Percentiles rank a stretch among this genome's conserved stretches.
Evolutionary conservation across 2,888 invertebrate species (phyloP).

Genomic region (Hanleya hanleyi): DNA sequence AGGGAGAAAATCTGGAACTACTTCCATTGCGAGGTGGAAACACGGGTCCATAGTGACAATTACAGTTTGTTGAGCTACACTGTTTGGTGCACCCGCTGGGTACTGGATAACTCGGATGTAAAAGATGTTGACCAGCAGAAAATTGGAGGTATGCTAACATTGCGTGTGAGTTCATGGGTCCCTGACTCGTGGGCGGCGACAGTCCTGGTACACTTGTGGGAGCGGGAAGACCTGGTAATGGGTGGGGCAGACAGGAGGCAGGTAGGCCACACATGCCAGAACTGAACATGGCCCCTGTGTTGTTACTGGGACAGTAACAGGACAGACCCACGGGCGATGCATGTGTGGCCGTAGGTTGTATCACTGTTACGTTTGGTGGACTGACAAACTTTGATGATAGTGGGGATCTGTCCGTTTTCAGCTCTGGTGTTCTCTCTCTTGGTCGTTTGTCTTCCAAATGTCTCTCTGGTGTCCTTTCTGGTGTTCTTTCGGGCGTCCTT

Average conservation of each 20-base stretch:
- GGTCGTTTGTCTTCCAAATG: background rate
- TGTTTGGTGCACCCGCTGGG: background rate
- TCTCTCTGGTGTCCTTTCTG: background rate
- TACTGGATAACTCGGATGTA: background rate
- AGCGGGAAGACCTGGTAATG: background rate
- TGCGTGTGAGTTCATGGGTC: background rate
- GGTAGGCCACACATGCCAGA: conserved; percentile 1
- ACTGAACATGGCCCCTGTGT: background rate
- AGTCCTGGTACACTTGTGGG: background rate
- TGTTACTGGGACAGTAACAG: conserved; percentile 1
- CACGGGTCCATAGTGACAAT: conserved; percentile 1
- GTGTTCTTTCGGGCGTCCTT: background rate
- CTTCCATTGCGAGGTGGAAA: background rate
- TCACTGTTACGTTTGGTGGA: conserved; percentile 10
- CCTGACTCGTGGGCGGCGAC: background rate
- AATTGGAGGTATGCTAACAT: conserved; percentile 1
- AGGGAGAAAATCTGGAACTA: background rate
- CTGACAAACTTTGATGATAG: background rate
- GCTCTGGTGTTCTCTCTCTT: background rate
- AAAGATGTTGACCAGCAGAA: background rate
- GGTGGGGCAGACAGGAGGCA: background rate
- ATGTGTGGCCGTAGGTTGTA: background rate
- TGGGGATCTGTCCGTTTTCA: background rate
- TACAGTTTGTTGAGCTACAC: background rate
- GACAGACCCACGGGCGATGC: background rate